Conservation (phyloP, 2,797 vertebrate genomes). For the Champsocephalus gunnari region DNA sequence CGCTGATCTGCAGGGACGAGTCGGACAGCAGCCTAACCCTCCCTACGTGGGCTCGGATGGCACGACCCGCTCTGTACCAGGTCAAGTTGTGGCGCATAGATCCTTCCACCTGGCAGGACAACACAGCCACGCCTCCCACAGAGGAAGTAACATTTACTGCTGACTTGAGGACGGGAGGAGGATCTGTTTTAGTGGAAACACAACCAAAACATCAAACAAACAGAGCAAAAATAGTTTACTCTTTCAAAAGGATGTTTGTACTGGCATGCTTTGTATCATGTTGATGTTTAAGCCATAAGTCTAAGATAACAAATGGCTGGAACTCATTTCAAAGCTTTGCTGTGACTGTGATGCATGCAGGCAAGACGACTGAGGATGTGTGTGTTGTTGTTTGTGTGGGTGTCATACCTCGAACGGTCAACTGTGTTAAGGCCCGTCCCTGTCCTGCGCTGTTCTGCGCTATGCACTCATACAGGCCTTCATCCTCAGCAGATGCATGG, state of each 20-base stretch:
- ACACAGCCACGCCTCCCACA: conserved; percentile 80
- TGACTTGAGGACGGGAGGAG: conserved; percentile 84
- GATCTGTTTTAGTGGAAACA: conserved; percentile 82
- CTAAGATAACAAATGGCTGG: conserved; percentile 37
- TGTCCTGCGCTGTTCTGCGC: conserved; percentile 88
- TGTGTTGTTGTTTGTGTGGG: conserved; percentile 23
- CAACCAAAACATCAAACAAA: conserved; percentile 49
- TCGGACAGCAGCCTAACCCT: conserved; percentile 82
- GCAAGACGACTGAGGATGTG: conserved; percentile 12
- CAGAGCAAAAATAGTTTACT: conserved; percentile 53
- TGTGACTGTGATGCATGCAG: conserved; percentile 22
- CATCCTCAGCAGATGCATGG: conserved; percentile 82
- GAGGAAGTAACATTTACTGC: conserved; percentile 86
- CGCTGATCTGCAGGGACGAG: conserved; percentile 87
- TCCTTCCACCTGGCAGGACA: conserved; percentile 87
- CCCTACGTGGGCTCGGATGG: conserved; percentile 56
- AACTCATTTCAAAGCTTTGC: conserved; percentile 52
- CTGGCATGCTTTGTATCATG: conserved; percentile 36
- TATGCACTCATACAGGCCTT: conserved; percentile 90
- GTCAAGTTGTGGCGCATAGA: conserved; percentile 89
- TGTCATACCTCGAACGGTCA: conserved; percentile 89
- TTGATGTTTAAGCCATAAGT: conserved; percentile 41
- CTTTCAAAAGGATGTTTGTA: conserved; percentile 61
- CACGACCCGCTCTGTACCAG: conserved; percentile 84
- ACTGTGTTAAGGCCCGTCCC: conserved; percentile 81